Evolutionary conservation across 2,888 invertebrate genomes (phyloP).

Genomic region (Embidobia sp.): DNA sequence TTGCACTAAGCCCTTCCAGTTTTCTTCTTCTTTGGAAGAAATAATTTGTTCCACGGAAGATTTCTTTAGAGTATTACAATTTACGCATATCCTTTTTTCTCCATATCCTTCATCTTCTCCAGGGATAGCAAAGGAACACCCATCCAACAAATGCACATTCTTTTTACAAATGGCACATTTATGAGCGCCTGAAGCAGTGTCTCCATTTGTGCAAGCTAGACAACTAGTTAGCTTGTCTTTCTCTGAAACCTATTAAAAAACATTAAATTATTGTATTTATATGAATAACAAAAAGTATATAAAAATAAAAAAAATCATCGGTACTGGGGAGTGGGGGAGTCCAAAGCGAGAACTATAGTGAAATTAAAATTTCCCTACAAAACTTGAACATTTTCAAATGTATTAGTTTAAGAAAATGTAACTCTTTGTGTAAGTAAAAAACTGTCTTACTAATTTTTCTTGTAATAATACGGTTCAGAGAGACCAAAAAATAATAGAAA

Average conservation of each 20-base stretch:
- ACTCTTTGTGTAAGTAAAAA: too few relatives aligned
- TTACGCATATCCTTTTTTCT: slow-evolving; percentile 7
- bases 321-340: too few relatives aligned
- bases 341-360: too few relatives aligned
- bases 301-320: too few relatives aligned
- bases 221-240: neutral
- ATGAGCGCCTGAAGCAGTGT: neutral
- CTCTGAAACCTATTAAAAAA: neutral
- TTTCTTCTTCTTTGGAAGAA: neutral
- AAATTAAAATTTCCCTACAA: too few relatives aligned
- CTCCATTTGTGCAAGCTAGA: neutral
- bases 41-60: neutral
- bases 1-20: neutral
- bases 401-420: too few relatives aligned
- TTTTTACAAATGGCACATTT: neutral
- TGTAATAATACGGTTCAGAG: too few relatives aligned
- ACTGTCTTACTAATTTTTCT: too few relatives aligned
- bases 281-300: too few relatives aligned
- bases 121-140: neutral
- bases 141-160: neutral
- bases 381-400: too few relatives aligned
- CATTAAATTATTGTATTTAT: slow-evolving; percentile 1
- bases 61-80: neutral
- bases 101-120: slow-evolving; percentile 22
- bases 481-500: too few relatives aligned